These are phyloP conservation scores for Heliothis subflexa DNA, from an alignment of 1,140 invertebrate genomes.

Conservation along the genomic window DNA sequence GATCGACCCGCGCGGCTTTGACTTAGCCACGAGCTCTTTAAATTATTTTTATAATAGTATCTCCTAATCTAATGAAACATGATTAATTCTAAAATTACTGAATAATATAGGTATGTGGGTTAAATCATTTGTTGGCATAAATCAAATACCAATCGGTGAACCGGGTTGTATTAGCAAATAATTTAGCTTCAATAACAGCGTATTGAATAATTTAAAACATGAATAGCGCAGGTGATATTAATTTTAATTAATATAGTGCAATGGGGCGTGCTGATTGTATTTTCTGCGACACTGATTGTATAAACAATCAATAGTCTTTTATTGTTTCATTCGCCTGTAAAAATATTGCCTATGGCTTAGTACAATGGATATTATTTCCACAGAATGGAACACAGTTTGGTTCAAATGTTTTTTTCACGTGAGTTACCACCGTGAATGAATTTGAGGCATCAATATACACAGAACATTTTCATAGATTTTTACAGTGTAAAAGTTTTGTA, in stretches of 20 bases:
- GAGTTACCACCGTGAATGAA: conserved; percentile 56
- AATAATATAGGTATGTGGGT: too few relatives aligned
- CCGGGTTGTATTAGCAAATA: not conserved
- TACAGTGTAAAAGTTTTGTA: conserved; percentile 7
- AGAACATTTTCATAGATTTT: conserved; percentile 42
- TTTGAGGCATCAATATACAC: conserved; percentile 51
- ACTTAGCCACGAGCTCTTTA: too few relatives aligned
- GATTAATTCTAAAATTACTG: too few relatives aligned
- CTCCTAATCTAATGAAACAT: too few relatives aligned
- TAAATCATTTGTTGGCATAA: not conserved
- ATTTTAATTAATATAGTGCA: conserved; percentile 46
- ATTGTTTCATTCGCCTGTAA: conserved; percentile 57
- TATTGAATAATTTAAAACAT: conserved; percentile 19
- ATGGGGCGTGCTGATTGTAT: conserved; percentile 50
- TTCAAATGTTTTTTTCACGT: conserved; percentile 52
- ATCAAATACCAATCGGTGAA: conserved; percentile 2
- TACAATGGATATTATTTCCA: conserved; percentile 60
- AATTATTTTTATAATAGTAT: too few relatives aligned
- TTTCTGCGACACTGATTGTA: conserved; percentile 46
- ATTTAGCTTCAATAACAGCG: not conserved
- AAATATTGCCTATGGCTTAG: conserved; percentile 61
- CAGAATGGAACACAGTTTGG: conserved; percentile 46
- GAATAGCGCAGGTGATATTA: not conserved
- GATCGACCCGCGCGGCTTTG: too few relatives aligned
- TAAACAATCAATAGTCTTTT: conserved; percentile 56